Evolutionary conservation across 2,113 vertebrate species (phyloP).

Genomic region (Furnarius figulus): DNA sequence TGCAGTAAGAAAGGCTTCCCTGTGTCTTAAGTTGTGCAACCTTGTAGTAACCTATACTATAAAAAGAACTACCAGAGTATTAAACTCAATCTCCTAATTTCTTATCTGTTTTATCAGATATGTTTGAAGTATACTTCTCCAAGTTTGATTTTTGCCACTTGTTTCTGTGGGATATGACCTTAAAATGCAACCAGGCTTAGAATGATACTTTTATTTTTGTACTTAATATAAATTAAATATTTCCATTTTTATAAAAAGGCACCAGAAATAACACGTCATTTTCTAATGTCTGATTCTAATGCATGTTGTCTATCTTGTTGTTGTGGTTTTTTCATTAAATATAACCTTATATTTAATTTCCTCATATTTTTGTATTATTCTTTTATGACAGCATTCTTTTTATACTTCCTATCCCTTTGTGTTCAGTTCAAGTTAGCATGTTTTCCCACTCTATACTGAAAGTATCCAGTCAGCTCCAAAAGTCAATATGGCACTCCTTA

Average conservation of each 20-base stretch:
- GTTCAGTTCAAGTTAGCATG: neutral
- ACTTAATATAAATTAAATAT: neutral
- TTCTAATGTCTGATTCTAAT: neutral
- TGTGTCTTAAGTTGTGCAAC: neutral
- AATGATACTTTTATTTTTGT: neutral
- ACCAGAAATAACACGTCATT: neutral
- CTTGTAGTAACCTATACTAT: neutral
- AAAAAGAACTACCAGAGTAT: neutral
- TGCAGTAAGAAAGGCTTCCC: neutral
- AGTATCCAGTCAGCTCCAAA: constrained; percentile 8
- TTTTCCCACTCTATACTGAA: neutral
- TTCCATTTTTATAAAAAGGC: neutral
- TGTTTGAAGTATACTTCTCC: neutral
- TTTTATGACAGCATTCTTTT: neutral
- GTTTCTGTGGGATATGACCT: neutral
- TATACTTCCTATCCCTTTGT: neutral
- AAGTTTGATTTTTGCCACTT: neutral
- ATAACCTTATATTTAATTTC: neutral
- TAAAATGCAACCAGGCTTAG: neutral
- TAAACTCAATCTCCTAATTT: neutral
- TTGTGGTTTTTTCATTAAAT: neutral
- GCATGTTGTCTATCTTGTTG: neutral
- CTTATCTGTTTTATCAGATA: neutral
- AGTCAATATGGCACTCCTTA: constrained; percentile 1
- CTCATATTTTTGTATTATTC: neutral